Evolutionary conservation across 2,888 invertebrate genomes (phyloP), one percentile per base, ranked within the genome.

Genomic region (Philopedon plagiatum): DNA sequence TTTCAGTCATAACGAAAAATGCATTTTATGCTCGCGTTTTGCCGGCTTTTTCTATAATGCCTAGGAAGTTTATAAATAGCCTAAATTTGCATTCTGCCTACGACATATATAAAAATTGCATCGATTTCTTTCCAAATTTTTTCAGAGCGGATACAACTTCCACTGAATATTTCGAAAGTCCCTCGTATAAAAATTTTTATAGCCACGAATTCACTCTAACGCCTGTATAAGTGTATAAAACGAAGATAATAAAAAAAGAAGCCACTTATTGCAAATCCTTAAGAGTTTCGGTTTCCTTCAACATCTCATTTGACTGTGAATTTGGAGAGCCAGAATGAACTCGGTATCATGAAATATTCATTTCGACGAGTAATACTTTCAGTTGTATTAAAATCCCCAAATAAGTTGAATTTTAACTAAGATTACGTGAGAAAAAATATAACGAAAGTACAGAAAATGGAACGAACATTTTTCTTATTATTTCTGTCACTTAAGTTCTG

Each of bases 271-370:
- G 70, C 64, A 61, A 70, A 70, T 44, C 57, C 51, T 39, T 46
- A 23, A 41, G 62, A 57, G 44, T 44, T 51, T 46, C 56, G 69
- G 68, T 44, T 69, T 62, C 62, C 69, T 11, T 34, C 69, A 63
- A 69, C 69, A 69, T 69, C 84, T 84, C 83, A 84, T 84, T 84
- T 83, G 81, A 80, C 81, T 82, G 80, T 81, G 80, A 80, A 82
- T 82, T 84, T 83, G 83, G 83, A 83, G 54, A 58, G 37, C 26
- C 61, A 23, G 60, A 68, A 83, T 83, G 80, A 82, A 79, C 81
- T 81, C 82, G 83, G 83, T 83, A 84, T 85, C 86, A 86, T 86
- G 86, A 85, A 85, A 85, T 86, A 86, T 86, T 86, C 86, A 86
- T 86, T 83, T 84, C 81, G 79, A 78, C 80, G 81, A 81, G 83